phyloP scores from a whole-genome alignment of 1,140 invertebrate species.

The Drosophila kohkoa region DNA sequence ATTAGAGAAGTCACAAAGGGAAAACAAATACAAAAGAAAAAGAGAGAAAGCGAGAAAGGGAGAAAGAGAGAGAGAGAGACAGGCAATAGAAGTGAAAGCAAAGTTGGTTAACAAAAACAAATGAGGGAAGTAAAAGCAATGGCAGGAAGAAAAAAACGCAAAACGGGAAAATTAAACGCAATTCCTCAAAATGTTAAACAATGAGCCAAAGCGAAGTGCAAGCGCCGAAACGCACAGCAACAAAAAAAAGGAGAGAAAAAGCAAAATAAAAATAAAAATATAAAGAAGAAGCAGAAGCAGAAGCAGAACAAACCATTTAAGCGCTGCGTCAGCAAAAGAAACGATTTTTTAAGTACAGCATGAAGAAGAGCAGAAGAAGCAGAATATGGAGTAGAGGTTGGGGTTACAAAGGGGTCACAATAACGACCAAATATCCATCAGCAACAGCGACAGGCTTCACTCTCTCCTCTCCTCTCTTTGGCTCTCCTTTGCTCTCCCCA shows the following conservation, averaged over 20 bases:
- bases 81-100: not conserved
- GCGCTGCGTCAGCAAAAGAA: conserved; percentile 65
- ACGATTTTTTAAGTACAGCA: conserved; percentile 69
- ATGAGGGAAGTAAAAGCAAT: conserved; percentile 9
- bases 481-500: too few species aligned
- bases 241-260: conserved; percentile 30
- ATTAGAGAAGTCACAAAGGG: too few species aligned
- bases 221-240: conserved; percentile 1
- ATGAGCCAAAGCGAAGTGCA: conserved; percentile 11
- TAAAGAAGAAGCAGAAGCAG: not conserved
- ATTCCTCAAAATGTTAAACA: conserved; percentile 34
- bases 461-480: not conserved
- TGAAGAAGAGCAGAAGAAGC: conserved; percentile 20
- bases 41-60: not conserved
- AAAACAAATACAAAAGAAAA: too few species aligned
- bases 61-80: not conserved
- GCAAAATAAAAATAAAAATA: not conserved
- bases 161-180: conserved; percentile 27
- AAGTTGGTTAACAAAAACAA: conserved; percentile 12
- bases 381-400: not conserved
- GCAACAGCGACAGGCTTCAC: conserved; percentile 22
- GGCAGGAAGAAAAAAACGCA: conserved; percentile 17
- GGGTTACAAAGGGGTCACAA: conserved; percentile 44
- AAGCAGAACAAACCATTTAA: conserved; percentile 45
- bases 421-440: conserved; percentile 74